A percentile compares a stretch with the other conserved stretches of the same genome.
phyloP scores from a whole-genome alignment of 2,888 invertebrate genomes.

The Mythimna lalbum region DNA sequence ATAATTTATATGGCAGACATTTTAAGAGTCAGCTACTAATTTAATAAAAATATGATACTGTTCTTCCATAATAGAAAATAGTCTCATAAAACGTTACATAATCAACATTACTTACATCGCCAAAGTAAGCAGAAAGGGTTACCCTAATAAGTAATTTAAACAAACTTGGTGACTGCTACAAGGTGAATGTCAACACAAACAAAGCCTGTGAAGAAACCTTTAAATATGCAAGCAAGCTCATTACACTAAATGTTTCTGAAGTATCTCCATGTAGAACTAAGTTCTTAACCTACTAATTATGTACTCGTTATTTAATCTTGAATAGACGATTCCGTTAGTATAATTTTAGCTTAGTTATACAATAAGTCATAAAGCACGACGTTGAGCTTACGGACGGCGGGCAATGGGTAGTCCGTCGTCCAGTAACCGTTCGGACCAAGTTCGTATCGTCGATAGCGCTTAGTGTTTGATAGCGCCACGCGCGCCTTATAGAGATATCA shows the following conservation, averaged over 20 bases:
- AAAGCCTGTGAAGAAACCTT: constrained; percentile 28
- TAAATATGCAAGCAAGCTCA: constrained; percentile 41
- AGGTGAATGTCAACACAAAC: constrained; percentile 19
- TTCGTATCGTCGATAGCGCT: no score
- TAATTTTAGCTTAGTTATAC: no score
- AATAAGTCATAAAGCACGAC: no score
- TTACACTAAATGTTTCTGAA: constrained; percentile 39
- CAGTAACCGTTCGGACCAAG: no score
- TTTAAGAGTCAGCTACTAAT: no score
- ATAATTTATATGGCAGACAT: no score
- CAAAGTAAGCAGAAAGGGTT: constrained; percentile 29
- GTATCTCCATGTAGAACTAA: not conserved
- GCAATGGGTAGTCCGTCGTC: no score
- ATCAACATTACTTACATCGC: not conserved
- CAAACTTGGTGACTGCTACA: constrained; percentile 25
- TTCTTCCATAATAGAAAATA: not conserved
- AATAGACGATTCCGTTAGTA: constrained; percentile 3
- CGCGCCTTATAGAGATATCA: no score
- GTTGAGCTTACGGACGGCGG: no score
- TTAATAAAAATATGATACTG: no score
- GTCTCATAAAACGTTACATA: not conserved
- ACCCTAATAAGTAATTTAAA: constrained; percentile 24
- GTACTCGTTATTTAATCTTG: constrained; percentile 31
- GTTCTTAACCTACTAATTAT: constrained; percentile 35
- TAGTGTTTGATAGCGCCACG: no score